A percentile compares a stretch with the other conserved stretches of the same genome.
These are phyloP conservation scores for Celastrina argiolus DNA, from an alignment of 2,888 invertebrate genomes.

Conservation along the genomic window DNA sequence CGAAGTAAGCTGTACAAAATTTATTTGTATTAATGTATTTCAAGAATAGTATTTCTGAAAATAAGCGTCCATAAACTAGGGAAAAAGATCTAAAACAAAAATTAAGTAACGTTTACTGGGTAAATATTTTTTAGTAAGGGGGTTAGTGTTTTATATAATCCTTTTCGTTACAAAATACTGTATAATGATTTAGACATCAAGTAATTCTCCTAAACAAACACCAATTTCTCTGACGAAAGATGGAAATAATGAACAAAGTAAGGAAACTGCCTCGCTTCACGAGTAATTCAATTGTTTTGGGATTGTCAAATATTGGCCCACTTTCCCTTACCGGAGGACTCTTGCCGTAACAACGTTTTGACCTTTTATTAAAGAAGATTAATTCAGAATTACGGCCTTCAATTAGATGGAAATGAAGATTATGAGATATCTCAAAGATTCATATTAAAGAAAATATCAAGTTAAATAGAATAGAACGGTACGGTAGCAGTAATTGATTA, in stretches of 20 bases:
- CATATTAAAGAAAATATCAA: no score
- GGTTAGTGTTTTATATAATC: neutral
- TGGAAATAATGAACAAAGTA: conserved; percentile 32
- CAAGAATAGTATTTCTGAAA: neutral
- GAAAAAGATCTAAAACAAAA: no score
- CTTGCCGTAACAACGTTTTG: neutral
- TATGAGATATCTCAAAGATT: no score
- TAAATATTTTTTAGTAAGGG: no score
- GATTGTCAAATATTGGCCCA: conserved; percentile 25
- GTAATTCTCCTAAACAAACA: neutral
- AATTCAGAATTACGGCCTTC: no score
- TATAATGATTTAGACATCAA: neutral
- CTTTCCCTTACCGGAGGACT: conserved; percentile 13
- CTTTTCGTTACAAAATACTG: neutral
- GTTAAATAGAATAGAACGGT: no score
- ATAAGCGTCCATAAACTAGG: neutral
- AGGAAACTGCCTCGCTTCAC: conserved; percentile 29
- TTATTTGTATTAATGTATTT: no score
- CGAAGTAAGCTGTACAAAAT: no score
- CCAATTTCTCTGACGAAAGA: conserved; percentile 19
- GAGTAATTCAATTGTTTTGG: conserved; percentile 23
- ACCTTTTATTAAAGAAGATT: neutral
- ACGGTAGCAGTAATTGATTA: no score
- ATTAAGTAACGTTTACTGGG: no score
- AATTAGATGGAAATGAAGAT: no score